Conservation (phyloP, 2,888 invertebrate species). For the Phlogophora meticulosa region DNA sequence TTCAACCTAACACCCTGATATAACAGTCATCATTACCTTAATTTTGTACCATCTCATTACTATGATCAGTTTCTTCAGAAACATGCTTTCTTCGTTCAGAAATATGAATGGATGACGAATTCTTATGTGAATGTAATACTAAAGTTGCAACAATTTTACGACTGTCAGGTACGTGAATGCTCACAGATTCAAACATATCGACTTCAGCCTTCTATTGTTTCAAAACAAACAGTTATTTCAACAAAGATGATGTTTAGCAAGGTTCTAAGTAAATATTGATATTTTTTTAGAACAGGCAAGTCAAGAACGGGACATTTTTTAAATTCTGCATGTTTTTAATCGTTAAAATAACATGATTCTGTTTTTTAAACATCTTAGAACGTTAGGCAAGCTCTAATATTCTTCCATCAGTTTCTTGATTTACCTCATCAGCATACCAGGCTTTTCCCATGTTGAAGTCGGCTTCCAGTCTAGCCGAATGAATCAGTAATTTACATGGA, state of each 20-base stretch:
- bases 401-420: too few relatives aligned
- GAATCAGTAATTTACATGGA: too few relatives aligned
- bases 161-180: neutral
- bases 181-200: constrained; percentile 6
- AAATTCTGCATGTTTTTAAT: neutral
- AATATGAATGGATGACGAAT: constrained; percentile 12
- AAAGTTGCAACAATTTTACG: constrained; percentile 3
- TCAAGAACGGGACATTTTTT: neutral
- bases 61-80: too few relatives aligned
- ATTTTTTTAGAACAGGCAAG: neutral
- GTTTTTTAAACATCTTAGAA: neutral
- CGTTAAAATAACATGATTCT: neutral
- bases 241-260: constrained; percentile 15
- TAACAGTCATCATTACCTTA: too few relatives aligned
- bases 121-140: constrained; percentile 9
- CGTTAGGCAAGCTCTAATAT: too few relatives aligned
- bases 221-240: neutral
- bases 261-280: constrained; percentile 19
- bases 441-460: too few relatives aligned
- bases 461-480: too few relatives aligned
- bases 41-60: too few relatives aligned
- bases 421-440: too few relatives aligned
- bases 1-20: too few relatives aligned
- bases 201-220: neutral
- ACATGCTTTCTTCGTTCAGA: neutral